Conservation (phyloP, 2,113 vertebrate species). For the Leucoraja erinaceus region DNA sequence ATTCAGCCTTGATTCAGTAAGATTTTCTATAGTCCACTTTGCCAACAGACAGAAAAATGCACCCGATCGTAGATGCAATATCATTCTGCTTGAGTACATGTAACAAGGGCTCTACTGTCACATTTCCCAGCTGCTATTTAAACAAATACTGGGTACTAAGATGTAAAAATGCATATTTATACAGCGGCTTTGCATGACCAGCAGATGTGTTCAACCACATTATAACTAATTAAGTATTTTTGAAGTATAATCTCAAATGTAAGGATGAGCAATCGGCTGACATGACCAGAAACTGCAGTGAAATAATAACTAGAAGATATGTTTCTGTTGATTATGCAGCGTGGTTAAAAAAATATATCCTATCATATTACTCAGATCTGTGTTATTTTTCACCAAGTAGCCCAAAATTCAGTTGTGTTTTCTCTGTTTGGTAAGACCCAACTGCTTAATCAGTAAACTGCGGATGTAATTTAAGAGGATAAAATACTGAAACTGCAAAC, state of each 20-base stretch:
- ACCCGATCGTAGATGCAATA: not conserved
- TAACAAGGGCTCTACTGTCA: not conserved
- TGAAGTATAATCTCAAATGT: not conserved
- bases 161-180: not conserved
- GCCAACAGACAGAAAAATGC: not conserved
- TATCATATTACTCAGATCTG: not conserved
- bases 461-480: not conserved
- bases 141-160: not conserved
- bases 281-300: not conserved
- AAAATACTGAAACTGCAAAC: not conserved
- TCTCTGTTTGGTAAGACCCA: not conserved
- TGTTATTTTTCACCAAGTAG: not conserved
- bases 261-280: not conserved
- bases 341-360: not conserved
- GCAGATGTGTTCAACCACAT: no score
- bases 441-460: not conserved
- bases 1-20: not conserved
- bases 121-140: not conserved
- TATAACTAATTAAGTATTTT: not conserved
- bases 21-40: not conserved
- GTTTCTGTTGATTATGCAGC: not conserved
- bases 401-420: not conserved
- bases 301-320: not conserved
- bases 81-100: not conserved
- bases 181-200: not conserved